Percentiles rank a stretch among this genome's conserved stretches.
Conservation (phyloP, 1,140 invertebrate species). For the Eufriesea mexicana region DNA sequence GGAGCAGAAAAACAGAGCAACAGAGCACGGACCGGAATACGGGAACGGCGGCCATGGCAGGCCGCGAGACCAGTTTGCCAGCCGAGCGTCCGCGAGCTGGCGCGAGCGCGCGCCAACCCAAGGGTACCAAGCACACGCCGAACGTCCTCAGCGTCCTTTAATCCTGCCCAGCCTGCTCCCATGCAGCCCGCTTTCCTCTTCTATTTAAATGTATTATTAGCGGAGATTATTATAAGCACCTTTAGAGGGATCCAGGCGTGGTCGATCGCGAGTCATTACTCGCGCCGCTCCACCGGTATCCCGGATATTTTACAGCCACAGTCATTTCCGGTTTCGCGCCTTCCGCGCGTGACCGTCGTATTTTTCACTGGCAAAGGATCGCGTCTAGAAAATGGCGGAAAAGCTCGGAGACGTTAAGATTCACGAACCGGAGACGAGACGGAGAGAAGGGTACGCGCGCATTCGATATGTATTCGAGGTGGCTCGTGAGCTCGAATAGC, state of each 20-base stretch:
- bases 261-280: constrained; percentile 41
- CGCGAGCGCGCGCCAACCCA: too few species aligned
- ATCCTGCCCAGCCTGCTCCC: not conserved
- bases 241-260: not conserved
- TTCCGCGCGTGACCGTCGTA: not conserved
- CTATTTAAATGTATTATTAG: constrained; percentile 53
- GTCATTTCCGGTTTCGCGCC: constrained; percentile 41
- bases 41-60: constrained; percentile 21
- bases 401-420: too few species aligned
- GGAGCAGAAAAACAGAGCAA: constrained; percentile 52
- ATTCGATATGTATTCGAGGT: too few species aligned
- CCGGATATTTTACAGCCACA: constrained; percentile 37
- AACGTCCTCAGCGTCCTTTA: constrained; percentile 23
- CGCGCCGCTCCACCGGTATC: constrained; percentile 11
- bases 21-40: constrained; percentile 34
- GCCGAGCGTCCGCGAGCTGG: too few species aligned
- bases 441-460: too few species aligned
- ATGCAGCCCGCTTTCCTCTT: not conserved
- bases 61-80: constrained; percentile 60
- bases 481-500: too few species aligned
- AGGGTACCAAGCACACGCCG: not conserved
- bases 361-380: not conserved
- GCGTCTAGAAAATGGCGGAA: too few species aligned
- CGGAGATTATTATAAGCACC: constrained; percentile 46
- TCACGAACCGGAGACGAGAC: too few species aligned